A percentile compares a stretch with the other conserved stretches of the same genome.
Evolutionary conservation across 2,888 invertebrate species (phyloP).

Genomic region (Amphipyra tragopoginis): DNA sequence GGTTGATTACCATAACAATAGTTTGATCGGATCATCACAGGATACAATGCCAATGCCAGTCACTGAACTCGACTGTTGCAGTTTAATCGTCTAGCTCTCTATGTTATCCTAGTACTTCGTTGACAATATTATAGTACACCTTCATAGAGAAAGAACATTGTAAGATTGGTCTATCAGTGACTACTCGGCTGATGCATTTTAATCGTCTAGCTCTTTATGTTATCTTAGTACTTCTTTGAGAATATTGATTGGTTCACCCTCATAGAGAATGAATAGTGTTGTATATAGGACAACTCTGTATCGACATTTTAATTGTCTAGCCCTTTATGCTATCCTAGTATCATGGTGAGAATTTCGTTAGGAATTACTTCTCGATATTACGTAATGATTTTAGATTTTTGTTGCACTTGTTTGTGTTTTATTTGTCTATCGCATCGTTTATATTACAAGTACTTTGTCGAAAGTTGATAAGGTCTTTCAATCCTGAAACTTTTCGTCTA

Average conservation of each 20-base stretch:
- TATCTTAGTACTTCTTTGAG: slow-evolving; percentile 1
- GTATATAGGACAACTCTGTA: slow-evolving; percentile 12
- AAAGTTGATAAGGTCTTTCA: no score
- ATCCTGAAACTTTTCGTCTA: no score
- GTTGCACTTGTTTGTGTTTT: no score
- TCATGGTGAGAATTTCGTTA: no score
- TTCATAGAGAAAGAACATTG: no score
- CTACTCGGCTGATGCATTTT: slow-evolving; percentile 1
- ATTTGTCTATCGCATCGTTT: no score
- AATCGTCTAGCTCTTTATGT: neutral
- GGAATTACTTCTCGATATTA: no score
- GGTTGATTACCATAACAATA: slow-evolving; percentile 36
- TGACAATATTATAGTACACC: neutral
- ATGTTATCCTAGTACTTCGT: slow-evolving; percentile 4
- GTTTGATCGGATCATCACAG: slow-evolving; percentile 3
- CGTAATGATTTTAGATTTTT: no score
- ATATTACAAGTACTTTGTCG: no score
- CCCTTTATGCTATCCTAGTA: neutral
- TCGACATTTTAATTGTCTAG: slow-evolving; percentile 2
- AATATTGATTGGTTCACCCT: neutral
- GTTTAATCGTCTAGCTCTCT: neutral
- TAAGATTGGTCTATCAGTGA: slow-evolving; percentile 7
- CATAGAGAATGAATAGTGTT: no score
- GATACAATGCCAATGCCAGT: slow-evolving; percentile 33
- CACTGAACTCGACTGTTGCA: slow-evolving; percentile 9